Evolutionary conservation across 2,797 vertebrate species (phyloP).

Genomic region (Spea hammondii): DNA sequence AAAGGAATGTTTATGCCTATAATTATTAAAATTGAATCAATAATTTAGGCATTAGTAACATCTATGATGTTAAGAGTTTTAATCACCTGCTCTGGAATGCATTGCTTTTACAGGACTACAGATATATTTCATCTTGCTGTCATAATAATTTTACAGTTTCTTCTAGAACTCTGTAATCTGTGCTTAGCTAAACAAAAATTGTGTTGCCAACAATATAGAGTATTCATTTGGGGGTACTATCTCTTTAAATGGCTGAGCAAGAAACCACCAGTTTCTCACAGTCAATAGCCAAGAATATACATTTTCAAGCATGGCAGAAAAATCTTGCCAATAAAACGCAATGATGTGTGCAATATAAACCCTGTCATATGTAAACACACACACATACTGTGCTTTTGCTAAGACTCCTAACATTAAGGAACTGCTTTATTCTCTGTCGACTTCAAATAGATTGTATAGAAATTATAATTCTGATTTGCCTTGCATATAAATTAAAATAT

Average conservation of each 20-base stretch:
- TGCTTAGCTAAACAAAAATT: constrained; percentile 35
- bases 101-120: constrained; percentile 2
- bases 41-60: constrained; percentile 32
- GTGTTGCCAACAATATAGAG: constrained; percentile 4
- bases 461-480: constrained; percentile 56
- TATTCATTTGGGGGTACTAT: constrained; percentile 55
- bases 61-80: constrained; percentile 5
- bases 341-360: constrained; percentile 56
- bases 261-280: constrained; percentile 56
- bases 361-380: constrained; percentile 65
- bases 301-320: constrained; percentile 52
- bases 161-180: constrained; percentile 16
- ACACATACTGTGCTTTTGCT: constrained; percentile 72
- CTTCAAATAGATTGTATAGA: constrained; percentile 54
- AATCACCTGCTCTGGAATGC: background rate
- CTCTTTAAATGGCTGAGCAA: constrained; percentile 63
- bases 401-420: constrained; percentile 50
- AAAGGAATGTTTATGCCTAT: constrained; percentile 21
- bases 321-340: constrained; percentile 52
- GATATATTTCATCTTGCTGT: background rate
- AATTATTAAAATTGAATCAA: constrained; percentile 28
- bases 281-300: constrained; percentile 56
- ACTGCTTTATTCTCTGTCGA: constrained; percentile 55
- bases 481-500: constrained; percentile 57
- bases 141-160: background rate